Evolutionary conservation across 2,888 invertebrate genomes (phyloP).

Genomic region (Steromphala cineraria): DNA sequence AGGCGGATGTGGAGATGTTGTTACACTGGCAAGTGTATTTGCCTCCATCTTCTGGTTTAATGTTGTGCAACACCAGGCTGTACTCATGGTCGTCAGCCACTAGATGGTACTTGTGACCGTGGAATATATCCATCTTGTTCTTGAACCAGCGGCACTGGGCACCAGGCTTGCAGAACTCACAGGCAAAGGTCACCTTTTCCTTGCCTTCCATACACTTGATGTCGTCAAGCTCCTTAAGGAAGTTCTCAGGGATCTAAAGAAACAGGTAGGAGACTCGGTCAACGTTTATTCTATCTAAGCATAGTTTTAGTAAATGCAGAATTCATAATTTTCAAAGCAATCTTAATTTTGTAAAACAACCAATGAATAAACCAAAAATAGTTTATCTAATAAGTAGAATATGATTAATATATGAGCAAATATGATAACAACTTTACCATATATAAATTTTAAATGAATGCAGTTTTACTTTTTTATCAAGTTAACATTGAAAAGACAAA

Average conservation of each 20-base stretch:
- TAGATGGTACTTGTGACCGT: conserved; percentile 97
- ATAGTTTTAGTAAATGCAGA: too few relatives aligned
- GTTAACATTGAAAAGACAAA: too few relatives aligned
- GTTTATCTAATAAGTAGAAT: too few relatives aligned
- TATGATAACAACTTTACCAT: too few relatives aligned
- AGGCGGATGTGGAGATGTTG: conserved; percentile 90
- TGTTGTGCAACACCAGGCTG: conserved; percentile 90
- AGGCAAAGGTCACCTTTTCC: conserved; percentile 94
- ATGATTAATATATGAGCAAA: too few relatives aligned
- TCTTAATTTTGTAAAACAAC: too few relatives aligned
- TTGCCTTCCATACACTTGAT: conserved; percentile 97
- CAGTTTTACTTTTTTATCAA: too few relatives aligned
- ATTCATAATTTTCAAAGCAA: too few relatives aligned
- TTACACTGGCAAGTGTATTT: conserved; percentile 97
- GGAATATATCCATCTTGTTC: conserved; percentile 89
- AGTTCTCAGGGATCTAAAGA: conserved; percentile 76
- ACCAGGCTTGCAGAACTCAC: conserved; percentile 97
- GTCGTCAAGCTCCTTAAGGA: conserved; percentile 95
- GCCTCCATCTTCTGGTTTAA: conserved; percentile 97
- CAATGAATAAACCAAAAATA: too few relatives aligned
- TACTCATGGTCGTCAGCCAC: conserved; percentile 92
- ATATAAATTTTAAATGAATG: too few relatives aligned
- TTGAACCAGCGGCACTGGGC: conserved; percentile 77
- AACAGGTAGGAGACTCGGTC: not conserved
- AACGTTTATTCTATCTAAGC: too few relatives aligned